Evolutionary conservation across 1,140 invertebrate genomes (phyloP).

Genomic region (Linepithema humile): DNA sequence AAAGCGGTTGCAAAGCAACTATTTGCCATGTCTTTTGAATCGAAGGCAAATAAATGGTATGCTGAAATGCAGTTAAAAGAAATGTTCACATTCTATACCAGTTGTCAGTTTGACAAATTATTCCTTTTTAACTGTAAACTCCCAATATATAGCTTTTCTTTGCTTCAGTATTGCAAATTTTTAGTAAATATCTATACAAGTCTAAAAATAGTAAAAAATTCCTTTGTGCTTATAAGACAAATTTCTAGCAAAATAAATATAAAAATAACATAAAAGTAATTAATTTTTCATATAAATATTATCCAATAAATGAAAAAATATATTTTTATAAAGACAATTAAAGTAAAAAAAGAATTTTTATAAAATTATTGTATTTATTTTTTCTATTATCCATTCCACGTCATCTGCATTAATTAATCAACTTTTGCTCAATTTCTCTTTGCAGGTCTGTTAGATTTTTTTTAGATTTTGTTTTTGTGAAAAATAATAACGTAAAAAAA

Average conservation of each 20-base stretch:
- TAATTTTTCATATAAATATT: neutral
- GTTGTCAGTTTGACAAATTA: slow-evolving; percentile 2
- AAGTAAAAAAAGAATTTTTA: neutral
- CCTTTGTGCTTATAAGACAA: too few species aligned
- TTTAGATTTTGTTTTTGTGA: too few species aligned
- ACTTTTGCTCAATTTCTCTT: neutral
- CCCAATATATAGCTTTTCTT: neutral
- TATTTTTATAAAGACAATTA: neutral
- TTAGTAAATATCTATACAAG: too few species aligned
- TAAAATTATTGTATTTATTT: neutral
- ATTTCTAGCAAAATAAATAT: too few species aligned
- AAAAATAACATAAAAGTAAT: too few species aligned
- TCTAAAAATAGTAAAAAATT: too few species aligned
- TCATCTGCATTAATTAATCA: neutral
- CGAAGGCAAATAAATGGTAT: neutral
- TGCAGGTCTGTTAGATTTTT: neutral
- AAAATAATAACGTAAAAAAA: too few species aligned
- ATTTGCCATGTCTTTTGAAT: slow-evolving; percentile 18
- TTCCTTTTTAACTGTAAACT: neutral
- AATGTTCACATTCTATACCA: neutral
- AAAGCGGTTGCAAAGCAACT: slow-evolving; percentile 5
- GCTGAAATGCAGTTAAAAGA: slow-evolving; percentile 7
- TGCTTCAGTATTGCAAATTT: too few species aligned
- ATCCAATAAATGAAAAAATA: neutral
- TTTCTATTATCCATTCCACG: neutral